A percentile compares a stretch with the other conserved stretches of the same genome.
These are phyloP conservation scores for Pollenia angustigena DNA, from an alignment of 2,888 invertebrate species.

Conservation along the genomic window DNA sequence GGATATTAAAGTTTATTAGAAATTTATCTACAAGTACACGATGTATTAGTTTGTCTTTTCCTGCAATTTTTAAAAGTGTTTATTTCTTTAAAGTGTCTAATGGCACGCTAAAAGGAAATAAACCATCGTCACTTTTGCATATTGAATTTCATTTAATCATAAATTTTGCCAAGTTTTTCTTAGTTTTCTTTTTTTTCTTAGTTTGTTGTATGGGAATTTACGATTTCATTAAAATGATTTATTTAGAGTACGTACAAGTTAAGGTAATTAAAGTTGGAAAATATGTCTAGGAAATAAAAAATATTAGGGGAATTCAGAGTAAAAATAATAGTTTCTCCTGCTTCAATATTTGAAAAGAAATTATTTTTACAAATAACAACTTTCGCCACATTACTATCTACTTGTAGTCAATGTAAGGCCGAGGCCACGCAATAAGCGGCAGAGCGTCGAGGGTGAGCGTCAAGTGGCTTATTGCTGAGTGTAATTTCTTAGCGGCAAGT, in stretches of 20 bases:
- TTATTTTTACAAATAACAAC: too few relatives aligned
- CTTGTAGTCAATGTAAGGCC: too few relatives aligned
- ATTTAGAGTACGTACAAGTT: background rate
- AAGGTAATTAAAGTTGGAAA: constrained; percentile 25
- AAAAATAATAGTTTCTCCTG: background rate
- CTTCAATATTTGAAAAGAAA: too few relatives aligned
- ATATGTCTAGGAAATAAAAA: background rate
- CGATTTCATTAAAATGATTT: constrained; percentile 26
- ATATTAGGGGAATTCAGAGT: background rate
- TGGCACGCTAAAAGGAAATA: constrained; percentile 58
- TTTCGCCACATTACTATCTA: too few relatives aligned
- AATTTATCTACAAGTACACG: constrained; percentile 15
- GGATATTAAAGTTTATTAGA: constrained; percentile 22
- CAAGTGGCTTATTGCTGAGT: too few relatives aligned
- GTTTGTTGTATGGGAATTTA: constrained; percentile 20
- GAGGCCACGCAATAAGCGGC: too few relatives aligned
- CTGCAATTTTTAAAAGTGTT: constrained; percentile 44
- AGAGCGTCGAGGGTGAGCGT: too few relatives aligned
- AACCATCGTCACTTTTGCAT: constrained; percentile 46
- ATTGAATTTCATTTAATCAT: constrained; percentile 51
- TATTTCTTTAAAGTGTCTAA: constrained; percentile 38
- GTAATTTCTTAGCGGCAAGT: too few relatives aligned
- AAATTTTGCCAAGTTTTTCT: constrained; percentile 2
- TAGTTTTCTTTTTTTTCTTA: background rate
- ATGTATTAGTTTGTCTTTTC: constrained; percentile 22